A percentile compares a stretch with the other conserved stretches of the same genome.
Conservation (phyloP, 1,140 invertebrate genomes). For the Pseudachorutes palmiensis region DNA sequence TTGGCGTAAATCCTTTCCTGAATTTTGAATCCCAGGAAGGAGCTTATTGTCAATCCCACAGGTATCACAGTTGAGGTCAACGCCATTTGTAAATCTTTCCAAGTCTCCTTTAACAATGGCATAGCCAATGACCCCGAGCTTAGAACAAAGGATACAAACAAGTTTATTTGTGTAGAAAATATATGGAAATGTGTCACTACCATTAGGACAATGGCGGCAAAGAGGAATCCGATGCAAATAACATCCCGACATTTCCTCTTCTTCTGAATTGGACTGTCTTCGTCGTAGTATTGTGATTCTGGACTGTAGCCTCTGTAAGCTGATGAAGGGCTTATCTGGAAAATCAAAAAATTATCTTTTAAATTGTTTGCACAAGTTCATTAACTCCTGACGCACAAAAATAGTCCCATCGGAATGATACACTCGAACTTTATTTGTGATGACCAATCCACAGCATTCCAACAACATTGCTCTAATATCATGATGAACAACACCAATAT, state of each 20-base stretch:
- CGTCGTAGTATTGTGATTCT: background rate
- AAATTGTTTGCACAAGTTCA: background rate
- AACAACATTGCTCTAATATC: background rate
- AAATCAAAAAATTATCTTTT: background rate
- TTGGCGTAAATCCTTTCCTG: conserved; percentile 44
- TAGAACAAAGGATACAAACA: conserved; percentile 27
- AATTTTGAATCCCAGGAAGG: conserved; percentile 39
- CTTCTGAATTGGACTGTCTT: conserved; percentile 37
- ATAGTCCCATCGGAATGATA: conserved; percentile 2
- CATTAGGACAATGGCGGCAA: conserved; percentile 45
- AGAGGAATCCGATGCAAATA: conserved; percentile 49
- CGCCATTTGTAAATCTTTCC: conserved; percentile 55
- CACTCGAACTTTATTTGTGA: background rate
- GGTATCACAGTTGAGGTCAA: conserved; percentile 55
- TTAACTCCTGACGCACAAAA: background rate
- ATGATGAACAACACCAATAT: too few species aligned
- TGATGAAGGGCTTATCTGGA: background rate
- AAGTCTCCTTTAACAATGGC: conserved; percentile 51
- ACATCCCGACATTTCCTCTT: conserved; percentile 51
- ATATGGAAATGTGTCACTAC: conserved; percentile 42
- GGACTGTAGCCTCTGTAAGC: background rate
- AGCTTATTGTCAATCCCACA: conserved; percentile 51
- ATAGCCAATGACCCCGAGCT: conserved; percentile 48
- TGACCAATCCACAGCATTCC: background rate
- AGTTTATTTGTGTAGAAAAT: background rate